Conservation (phyloP, 30 jellyfish, hydroid and myxozoan genomes). For the Clytia hemisphaerica region DNA sequence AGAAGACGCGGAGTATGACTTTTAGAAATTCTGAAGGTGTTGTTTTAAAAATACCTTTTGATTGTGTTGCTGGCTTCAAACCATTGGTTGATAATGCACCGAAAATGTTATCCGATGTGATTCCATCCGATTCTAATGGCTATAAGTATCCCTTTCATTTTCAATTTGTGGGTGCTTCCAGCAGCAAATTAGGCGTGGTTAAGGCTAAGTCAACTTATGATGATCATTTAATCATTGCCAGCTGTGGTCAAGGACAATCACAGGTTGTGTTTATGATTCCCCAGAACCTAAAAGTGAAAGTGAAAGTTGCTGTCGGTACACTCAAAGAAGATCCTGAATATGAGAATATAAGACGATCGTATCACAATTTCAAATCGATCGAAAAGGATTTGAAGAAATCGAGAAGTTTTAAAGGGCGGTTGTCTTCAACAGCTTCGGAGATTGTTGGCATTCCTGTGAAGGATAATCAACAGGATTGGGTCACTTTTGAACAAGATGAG, state of each 20-base stretch:
- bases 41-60: constrained; percentile 60
- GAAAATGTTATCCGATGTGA: constrained; percentile 38
- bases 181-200: constrained; percentile 44
- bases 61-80: constrained; percentile 61
- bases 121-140: constrained; percentile 6
- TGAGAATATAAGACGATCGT: constrained; percentile 48
- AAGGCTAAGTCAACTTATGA: constrained; percentile 30
- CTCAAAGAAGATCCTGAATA: constrained; percentile 56
- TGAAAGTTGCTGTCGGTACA: constrained; percentile 66
- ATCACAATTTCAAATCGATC: constrained; percentile 46
- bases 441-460: constrained; percentile 44
- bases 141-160: constrained; percentile 45
- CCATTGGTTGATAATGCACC: constrained; percentile 38
- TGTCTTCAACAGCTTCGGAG: constrained; percentile 32
- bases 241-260: constrained; percentile 51
- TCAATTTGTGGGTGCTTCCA: constrained; percentile 31
- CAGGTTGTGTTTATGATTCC: constrained; percentile 81
- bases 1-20: constrained; percentile 19
- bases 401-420: constrained; percentile 30
- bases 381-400: constrained; percentile 44
- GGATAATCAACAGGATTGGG: not conserved
- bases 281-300: constrained; percentile 50
- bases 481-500: constrained; percentile 7
- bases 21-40: constrained; percentile 48
- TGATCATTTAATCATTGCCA: constrained; percentile 57